Evolutionary conservation across 2,113 vertebrate genomes (phyloP).

Genomic region (Gracilinanus agilis): DNA sequence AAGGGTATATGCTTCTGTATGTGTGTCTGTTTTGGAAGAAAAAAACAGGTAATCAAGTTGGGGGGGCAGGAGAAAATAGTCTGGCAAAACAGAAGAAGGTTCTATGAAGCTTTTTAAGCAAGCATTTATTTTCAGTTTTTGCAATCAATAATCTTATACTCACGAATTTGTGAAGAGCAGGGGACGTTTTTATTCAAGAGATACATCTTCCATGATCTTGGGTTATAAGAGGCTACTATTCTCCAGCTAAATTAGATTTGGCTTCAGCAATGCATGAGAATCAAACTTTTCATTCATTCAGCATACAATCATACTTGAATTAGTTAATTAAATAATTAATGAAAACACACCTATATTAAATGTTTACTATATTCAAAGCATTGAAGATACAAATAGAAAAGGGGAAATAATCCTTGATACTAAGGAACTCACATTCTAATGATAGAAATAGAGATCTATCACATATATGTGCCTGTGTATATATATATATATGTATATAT

Average conservation of each 20-base stretch:
- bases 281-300: slow-evolving; percentile 4
- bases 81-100: neutral
- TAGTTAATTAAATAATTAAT: neutral
- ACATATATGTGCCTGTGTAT: no score
- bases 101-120: neutral
- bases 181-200: slow-evolving; percentile 47
- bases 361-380: neutral
- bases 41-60: neutral
- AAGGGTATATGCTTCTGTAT: neutral
- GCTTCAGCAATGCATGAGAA: slow-evolving; percentile 24
- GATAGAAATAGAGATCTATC: no score
- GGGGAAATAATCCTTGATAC: neutral
- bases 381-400: neutral
- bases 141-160: neutral
- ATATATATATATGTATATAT: neutral
- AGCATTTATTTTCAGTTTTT: neutral
- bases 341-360: neutral
- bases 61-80: neutral
- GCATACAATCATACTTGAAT: neutral
- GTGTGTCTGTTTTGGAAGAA: neutral
- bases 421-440: neutral
- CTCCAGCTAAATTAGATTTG: slow-evolving; percentile 14
- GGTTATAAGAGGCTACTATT: slow-evolving; percentile 8
- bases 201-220: slow-evolving; percentile 19
- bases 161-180: neutral